phyloP scores from a whole-genome alignment of 2,797 vertebrate species.

The Coregonus suidteri region DNA sequence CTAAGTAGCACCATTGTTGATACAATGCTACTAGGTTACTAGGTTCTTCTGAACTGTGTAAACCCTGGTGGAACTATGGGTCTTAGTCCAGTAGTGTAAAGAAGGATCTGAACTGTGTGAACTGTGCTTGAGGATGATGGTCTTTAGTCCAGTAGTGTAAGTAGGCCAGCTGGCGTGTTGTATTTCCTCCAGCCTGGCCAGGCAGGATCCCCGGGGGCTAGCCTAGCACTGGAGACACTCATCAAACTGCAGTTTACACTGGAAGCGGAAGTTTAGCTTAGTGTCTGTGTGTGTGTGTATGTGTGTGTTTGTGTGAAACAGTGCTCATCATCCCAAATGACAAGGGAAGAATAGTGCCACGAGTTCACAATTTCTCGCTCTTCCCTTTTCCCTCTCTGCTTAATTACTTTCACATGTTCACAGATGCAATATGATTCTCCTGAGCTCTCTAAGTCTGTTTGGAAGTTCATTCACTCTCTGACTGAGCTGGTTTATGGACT shows the following conservation, averaged over 20 bases:
- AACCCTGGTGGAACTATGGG: too few relatives aligned
- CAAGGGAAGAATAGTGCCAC: background rate
- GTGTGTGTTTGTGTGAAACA: conserved; percentile 12
- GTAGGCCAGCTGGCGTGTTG: background rate
- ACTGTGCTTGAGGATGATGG: too few relatives aligned
- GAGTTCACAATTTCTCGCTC: background rate
- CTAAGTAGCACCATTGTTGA: background rate
- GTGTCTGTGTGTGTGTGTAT: background rate
- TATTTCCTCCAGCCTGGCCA: conserved; percentile 1
- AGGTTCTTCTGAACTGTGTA: background rate
- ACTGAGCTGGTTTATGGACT: conserved; percentile 38
- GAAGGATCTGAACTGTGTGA: too few relatives aligned
- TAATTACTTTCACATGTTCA: conserved; percentile 35
- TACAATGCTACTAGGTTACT: background rate
- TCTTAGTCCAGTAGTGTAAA: background rate
- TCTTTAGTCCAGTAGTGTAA: too few relatives aligned
- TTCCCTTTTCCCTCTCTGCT: conserved; percentile 9
- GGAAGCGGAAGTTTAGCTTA: background rate
- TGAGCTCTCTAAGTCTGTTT: conserved; percentile 42
- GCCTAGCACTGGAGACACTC: conserved; percentile 4
- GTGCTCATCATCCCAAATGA: conserved; percentile 3
- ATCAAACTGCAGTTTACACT: conserved; percentile 2
- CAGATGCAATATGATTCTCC: conserved; percentile 48
- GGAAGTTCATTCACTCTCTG: conserved; percentile 59
- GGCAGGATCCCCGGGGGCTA: background rate